These are phyloP conservation scores for Lethrus apterus DNA, from an alignment of 1,140 invertebrate species.

Conservation along the genomic window DNA sequence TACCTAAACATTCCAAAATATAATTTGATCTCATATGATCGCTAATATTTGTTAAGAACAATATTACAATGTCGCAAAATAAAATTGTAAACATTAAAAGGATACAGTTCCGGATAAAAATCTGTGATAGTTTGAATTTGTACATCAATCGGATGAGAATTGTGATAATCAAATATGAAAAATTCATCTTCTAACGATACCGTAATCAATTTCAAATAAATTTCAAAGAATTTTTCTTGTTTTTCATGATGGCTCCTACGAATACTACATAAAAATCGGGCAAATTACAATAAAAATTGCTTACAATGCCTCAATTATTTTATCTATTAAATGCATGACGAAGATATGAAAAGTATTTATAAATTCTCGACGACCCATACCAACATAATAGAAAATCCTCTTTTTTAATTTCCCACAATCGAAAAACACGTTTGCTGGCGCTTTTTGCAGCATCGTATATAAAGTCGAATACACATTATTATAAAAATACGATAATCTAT, in stretches of 20 bases:
- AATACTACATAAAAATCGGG: constrained; percentile 22
- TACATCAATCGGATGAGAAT: constrained; percentile 50
- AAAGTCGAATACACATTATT: constrained; percentile 27
- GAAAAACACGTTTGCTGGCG: background rate
- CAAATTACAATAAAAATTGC: constrained; percentile 7
- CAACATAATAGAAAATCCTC: constrained; percentile 28
- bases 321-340: constrained; percentile 28
- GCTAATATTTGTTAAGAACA: constrained; percentile 16
- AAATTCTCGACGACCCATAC: constrained; percentile 27
- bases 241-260: constrained; percentile 44
- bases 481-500: constrained; percentile 31
- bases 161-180: constrained; percentile 65
- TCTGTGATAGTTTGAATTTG: constrained; percentile 53
- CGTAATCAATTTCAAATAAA: constrained; percentile 53
- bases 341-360: constrained; percentile 31
- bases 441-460: constrained; percentile 27
- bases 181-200: constrained; percentile 56
- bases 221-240: constrained; percentile 45
- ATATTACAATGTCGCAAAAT: background rate
- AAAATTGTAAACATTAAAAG: constrained; percentile 35
- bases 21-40: constrained; percentile 37
- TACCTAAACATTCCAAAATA: constrained; percentile 31
- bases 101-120: constrained; percentile 58
- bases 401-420: constrained; percentile 11
- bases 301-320: constrained; percentile 31